phyloP scores from a whole-genome alignment of 2,888 invertebrate genomes.

The Ceratothoa steindachneri region DNA sequence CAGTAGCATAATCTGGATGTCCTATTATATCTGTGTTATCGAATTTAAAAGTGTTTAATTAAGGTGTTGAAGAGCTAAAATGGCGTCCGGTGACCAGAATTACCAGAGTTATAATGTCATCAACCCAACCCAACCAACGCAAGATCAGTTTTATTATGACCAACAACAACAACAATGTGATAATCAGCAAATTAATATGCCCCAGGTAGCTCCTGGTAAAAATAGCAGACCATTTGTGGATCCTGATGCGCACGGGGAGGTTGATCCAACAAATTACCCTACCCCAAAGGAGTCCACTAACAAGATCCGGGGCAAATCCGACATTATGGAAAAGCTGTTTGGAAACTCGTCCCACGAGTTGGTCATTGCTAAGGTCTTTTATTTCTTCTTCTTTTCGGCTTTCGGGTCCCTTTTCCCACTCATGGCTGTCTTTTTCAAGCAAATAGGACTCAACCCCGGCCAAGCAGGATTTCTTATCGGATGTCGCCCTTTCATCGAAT shows the following conservation, averaged over 20 bases:
- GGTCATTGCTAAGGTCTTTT: slow-evolving; percentile 92
- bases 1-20: too few species aligned
- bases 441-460: slow-evolving; percentile 93
- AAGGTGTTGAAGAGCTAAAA: too few species aligned
- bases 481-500: slow-evolving; percentile 93
- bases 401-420: slow-evolving; percentile 97
- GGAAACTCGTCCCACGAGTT: slow-evolving; percentile 84
- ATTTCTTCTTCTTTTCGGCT: slow-evolving; percentile 98
- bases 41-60: too few species aligned
- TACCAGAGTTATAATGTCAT: slow-evolving; percentile 29
- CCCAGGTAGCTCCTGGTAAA: slow-evolving; percentile 7
- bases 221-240: slow-evolving; percentile 67
- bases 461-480: slow-evolving; percentile 93
- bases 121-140: slow-evolving; percentile 21
- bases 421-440: slow-evolving; percentile 99
- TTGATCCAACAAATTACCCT: slow-evolving; percentile 69
- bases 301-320: slow-evolving; percentile 81
- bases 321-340: slow-evolving; percentile 75
- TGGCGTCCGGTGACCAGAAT: slow-evolving; percentile 28
- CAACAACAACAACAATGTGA: not conserved
- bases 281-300: slow-evolving; percentile 82
- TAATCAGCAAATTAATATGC: not conserved
- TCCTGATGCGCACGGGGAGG: slow-evolving; percentile 77
- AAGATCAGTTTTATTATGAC: slow-evolving; percentile 13
- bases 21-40: too few species aligned